These are phyloP conservation scores for Macropodus opercularis DNA, from an alignment of 2,797 vertebrate species.

Conservation along the genomic window DNA sequence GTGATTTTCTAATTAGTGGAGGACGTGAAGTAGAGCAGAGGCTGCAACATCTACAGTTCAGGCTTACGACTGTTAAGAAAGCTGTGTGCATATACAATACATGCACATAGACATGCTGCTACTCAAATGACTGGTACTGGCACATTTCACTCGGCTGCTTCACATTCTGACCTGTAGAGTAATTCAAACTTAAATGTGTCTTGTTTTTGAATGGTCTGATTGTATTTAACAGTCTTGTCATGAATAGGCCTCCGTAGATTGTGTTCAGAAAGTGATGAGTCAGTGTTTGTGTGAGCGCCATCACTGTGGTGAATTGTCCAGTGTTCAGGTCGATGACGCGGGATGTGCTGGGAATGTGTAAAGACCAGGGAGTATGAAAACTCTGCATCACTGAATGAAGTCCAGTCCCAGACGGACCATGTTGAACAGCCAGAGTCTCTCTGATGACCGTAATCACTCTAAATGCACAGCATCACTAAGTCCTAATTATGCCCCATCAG, in stretches of 20 bases:
- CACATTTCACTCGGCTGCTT: too few relatives aligned
- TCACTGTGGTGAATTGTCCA: not conserved
- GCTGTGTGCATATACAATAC: too few relatives aligned
- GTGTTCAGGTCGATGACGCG: not conserved
- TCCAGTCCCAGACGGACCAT: not conserved
- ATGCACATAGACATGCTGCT: too few relatives aligned
- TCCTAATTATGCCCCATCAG: constrained; percentile 51
- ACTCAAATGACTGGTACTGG: too few relatives aligned
- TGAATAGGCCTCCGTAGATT: not conserved
- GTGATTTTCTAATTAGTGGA: too few relatives aligned
- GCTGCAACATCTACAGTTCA: too few relatives aligned
- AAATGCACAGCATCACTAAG: constrained; percentile 46
- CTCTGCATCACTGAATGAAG: too few relatives aligned
- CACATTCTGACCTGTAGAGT: too few relatives aligned
- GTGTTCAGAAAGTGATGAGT: not conserved
- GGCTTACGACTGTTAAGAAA: too few relatives aligned
- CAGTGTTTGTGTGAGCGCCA: not conserved
- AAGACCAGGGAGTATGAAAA: not conserved
- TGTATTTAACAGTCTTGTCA: not conserved
- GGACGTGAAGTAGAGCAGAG: too few relatives aligned
- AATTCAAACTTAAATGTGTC: too few relatives aligned
- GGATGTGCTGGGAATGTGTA: not conserved
- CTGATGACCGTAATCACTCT: constrained; percentile 53
- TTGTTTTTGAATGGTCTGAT: too few relatives aligned
- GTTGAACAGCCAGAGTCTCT: constrained; percentile 8